A percentile compares a stretch with the other conserved stretches of the same genome.
These are phyloP conservation scores for Coturnix japonica DNA, from an alignment of 2,113 vertebrate species.

Conservation along the genomic window DNA sequence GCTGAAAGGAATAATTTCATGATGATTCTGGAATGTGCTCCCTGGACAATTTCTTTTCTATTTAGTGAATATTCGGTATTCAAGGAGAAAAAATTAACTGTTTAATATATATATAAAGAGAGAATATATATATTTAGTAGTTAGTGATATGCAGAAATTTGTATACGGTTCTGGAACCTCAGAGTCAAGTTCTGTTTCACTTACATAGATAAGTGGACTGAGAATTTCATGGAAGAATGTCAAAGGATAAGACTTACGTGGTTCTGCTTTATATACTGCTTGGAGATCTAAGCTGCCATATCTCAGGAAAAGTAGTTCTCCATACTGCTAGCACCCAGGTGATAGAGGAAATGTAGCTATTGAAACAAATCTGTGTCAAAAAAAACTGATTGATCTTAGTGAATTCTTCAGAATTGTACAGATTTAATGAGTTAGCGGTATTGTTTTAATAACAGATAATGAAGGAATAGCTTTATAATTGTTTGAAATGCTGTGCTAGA, in stretches of 20 bases:
- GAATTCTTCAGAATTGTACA: neutral
- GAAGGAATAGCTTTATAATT: neutral
- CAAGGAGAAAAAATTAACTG: neutral
- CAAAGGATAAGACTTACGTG: neutral
- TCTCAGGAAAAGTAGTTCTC: neutral
- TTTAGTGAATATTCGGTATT: neutral
- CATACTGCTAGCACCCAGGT: neutral
- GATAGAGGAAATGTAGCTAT: neutral
- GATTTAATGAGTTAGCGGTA: neutral
- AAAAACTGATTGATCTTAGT: neutral
- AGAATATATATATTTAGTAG: neutral
- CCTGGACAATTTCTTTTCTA: neutral
- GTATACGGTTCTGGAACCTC: too few species aligned
- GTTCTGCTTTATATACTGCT: neutral
- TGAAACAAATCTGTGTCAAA: neutral
- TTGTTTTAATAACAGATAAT: neutral
- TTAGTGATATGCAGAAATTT: neutral
- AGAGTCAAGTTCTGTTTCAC: neutral
- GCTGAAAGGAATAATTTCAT: neutral
- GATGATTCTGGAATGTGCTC: neutral
- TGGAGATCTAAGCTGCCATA: neutral
- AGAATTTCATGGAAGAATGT: neutral
- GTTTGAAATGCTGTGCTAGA: neutral
- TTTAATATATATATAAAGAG: too few species aligned
- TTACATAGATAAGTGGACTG: neutral